Conservation (phyloP, 2,113 vertebrate genomes). For the Gallinago paraguaiae region DNA sequence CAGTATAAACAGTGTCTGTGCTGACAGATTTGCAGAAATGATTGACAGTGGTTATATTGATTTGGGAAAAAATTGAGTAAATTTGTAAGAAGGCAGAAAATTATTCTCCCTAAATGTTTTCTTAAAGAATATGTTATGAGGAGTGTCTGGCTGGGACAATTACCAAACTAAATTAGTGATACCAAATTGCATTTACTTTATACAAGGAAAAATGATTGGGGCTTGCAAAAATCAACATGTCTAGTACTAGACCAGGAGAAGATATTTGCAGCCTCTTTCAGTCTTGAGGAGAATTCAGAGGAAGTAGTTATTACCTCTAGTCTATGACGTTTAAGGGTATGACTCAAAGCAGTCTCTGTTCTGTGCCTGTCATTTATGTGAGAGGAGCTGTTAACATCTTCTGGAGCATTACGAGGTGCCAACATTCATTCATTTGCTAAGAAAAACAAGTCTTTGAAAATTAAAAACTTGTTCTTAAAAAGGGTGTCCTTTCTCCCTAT, state of each 20-base stretch:
- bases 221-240: neutral
- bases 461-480: neutral
- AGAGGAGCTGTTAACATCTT: slow-evolving; percentile 17
- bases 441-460: slow-evolving; percentile 2
- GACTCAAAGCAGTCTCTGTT: neutral
- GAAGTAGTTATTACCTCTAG: neutral
- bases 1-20: neutral
- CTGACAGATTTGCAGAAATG: neutral
- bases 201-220: neutral
- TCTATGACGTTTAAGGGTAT: neutral
- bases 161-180: neutral
- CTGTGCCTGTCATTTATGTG: neutral
- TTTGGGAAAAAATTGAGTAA: neutral
- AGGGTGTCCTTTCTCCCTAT: neutral
- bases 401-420: neutral
- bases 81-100: slow-evolving; percentile 5
- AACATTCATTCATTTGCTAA: neutral
- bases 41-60: neutral
- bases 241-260: neutral
- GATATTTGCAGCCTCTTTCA: neutral
- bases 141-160: neutral
- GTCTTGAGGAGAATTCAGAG: neutral
- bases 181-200: neutral
- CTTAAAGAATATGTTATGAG: neutral
- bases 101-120: neutral